Evolutionary conservation across 1,140 invertebrate species (phyloP), one percentile per base, ranked within the genome.

Genomic region (Pseudomyrmex cubaensis): DNA sequence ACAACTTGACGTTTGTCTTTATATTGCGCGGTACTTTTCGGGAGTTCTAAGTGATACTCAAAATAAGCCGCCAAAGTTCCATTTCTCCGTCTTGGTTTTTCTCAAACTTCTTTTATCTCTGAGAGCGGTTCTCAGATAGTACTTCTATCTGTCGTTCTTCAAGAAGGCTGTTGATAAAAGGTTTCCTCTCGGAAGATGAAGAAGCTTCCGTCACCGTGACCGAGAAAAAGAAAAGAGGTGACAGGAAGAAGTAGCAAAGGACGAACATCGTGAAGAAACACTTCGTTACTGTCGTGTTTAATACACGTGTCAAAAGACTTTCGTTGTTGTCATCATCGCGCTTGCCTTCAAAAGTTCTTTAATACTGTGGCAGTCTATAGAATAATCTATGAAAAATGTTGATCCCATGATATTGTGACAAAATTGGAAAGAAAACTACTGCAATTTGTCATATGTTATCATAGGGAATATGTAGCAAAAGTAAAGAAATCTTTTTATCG

Each of bases 251-350:
- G 67, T 69, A 76, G 69, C 64, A 57, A 66, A 89, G 74, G 84
- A 77, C 56, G 77, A 85, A 67, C 73, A 85, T 83, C 66, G 82
- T 63, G 80, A 77, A 87, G 83, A 85, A 91, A 90, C 90, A 91
- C 91, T 92, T 92, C 90, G 89, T 86, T 87, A 86, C 83, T 85
- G 86, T 89, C 90, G 83, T 72, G 82, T 90, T 90, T 90, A 92
- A 91, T 91, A 86, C 85, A 85, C 85, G 85, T 35, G 35, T 92
- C 91, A 92, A 92, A 92, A 87, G 83, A 83, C 85, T 83, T 84
- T 87, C 87, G 66, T 88, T 86, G 67, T 74, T 84, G 70, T 35
- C 0, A 7, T 35, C 0, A 35, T 82, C 77, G 72, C 35, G 13
- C 25, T 82, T 85, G 67, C 87, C 77, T 72, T 44, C 77, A 48